phyloP scores from a whole-genome alignment of 2,797 vertebrate genomes.

The Ispidina lecontei region DNA sequence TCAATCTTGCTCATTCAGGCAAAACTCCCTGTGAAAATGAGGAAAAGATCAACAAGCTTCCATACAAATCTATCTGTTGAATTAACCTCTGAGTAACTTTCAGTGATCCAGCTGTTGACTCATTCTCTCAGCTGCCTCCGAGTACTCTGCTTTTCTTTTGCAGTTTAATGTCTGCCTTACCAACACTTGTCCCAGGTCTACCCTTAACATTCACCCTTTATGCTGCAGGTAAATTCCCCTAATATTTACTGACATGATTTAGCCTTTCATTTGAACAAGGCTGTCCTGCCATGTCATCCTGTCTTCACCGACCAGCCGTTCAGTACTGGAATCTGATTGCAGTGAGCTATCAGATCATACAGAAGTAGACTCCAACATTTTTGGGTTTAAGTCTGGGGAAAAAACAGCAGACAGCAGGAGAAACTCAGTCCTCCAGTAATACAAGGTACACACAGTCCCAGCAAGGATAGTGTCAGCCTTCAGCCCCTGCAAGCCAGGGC shows the following conservation, averaged over 20 bases:
- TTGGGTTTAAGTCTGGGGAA: not conserved
- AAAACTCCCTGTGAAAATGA: not conserved
- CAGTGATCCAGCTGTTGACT: not conserved
- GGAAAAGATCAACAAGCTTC: not conserved
- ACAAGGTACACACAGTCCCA: accelerated
- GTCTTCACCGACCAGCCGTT: not conserved
- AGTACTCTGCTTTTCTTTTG: not conserved
- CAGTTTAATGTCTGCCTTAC: not conserved
- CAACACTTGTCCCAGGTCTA: not conserved
- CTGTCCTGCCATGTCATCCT: not conserved
- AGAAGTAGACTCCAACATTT: not conserved
- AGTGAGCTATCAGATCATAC: not conserved
- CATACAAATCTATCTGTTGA: not conserved
- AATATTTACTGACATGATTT: not conserved
- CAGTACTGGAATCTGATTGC: accelerated
- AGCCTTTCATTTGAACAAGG: not conserved
- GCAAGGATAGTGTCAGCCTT: not conserved
- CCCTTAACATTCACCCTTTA: not conserved
- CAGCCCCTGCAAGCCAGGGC: not conserved
- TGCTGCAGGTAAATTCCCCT: not conserved
- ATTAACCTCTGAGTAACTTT: not conserved
- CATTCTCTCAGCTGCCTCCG: not conserved
- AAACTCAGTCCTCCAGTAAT: not conserved
- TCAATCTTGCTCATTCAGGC: not conserved
- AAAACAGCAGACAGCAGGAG: not conserved